These are phyloP conservation scores for Epistrophe grossulariae DNA, from an alignment of 2,888 invertebrate genomes.

Conservation along the genomic window DNA sequence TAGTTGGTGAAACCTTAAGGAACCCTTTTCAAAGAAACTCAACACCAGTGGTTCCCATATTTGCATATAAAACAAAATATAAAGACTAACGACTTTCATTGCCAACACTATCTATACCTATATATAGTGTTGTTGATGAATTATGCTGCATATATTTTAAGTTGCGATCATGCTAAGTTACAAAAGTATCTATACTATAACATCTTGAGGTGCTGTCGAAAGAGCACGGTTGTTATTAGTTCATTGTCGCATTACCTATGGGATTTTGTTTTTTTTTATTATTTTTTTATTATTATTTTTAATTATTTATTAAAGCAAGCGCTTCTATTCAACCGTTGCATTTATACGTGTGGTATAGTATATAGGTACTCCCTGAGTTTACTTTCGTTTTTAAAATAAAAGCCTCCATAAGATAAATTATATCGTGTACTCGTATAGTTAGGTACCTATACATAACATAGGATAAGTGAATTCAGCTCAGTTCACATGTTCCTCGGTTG, in stretches of 20 bases:
- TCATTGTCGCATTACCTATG: constrained; percentile 63
- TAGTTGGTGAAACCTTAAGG: constrained; percentile 54
- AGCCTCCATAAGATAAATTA: constrained; percentile 22
- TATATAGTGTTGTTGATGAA: constrained; percentile 17
- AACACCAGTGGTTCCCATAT: constrained; percentile 61
- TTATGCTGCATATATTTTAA: constrained; percentile 50
- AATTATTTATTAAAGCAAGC: constrained; percentile 50
- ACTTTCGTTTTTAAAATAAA: constrained; percentile 56
- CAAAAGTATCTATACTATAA: constrained; percentile 10
- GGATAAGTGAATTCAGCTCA: constrained; percentile 37
- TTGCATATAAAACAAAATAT: constrained; percentile 43
- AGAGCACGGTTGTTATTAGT: constrained; percentile 64
- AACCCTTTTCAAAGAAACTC: constrained; percentile 42
- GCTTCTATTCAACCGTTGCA: constrained; percentile 20
- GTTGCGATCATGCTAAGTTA: constrained; percentile 48
- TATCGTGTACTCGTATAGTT: neutral
- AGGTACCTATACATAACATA: neutral
- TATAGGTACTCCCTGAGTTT: constrained; percentile 43
- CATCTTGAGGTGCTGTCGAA: constrained; percentile 28
- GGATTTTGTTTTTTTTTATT: constrained; percentile 34
- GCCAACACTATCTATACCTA: constrained; percentile 20
- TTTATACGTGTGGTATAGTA: neutral
- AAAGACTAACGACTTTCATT: constrained; percentile 59
- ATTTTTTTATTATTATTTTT: constrained; percentile 42
- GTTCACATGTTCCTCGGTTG: constrained; percentile 41